Evolutionary conservation across 30 jellyfish, hydroid and myxozoan species (phyloP).

Genomic region (Rhopilema esculentum): DNA sequence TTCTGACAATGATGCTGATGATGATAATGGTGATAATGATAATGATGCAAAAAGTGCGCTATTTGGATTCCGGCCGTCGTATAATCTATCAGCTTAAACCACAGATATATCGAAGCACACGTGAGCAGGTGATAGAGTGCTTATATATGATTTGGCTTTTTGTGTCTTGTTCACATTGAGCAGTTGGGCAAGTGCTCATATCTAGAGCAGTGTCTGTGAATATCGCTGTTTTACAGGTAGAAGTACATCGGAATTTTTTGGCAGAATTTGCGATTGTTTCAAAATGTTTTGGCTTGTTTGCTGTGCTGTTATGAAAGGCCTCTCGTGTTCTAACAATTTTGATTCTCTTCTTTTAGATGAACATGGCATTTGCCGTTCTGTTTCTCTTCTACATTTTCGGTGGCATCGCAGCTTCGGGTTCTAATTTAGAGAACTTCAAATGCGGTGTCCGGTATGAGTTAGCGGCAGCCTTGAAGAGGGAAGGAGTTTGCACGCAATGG

Average conservation of each 20-base stretch:
- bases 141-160: background rate
- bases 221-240: background rate
- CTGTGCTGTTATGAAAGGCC: too few species aligned
- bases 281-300: too few species aligned
- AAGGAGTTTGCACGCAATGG: slow-evolving; percentile 45
- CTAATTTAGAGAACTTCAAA: slow-evolving; percentile 16
- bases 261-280: slow-evolving; percentile 7
- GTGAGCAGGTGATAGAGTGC: background rate
- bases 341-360: background rate
- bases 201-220: background rate
- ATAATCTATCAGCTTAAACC: background rate
- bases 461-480: slow-evolving; percentile 46
- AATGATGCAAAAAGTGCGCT: background rate
- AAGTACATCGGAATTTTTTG: too few species aligned
- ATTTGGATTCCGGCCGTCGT: background rate
- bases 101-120: background rate
- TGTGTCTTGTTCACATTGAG: background rate
- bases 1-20: too few species aligned
- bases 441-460: slow-evolving; percentile 47
- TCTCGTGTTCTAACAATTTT: too few species aligned
- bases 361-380: background rate
- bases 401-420: background rate
- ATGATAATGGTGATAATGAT: too few species aligned
- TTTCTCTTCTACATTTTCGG: background rate
- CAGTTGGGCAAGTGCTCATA: background rate